A percentile compares a stretch with the other conserved stretches of the same genome.
phyloP scores from a whole-genome alignment of 2,113 vertebrate species.

The Tragelaphus scriptus region DNA sequence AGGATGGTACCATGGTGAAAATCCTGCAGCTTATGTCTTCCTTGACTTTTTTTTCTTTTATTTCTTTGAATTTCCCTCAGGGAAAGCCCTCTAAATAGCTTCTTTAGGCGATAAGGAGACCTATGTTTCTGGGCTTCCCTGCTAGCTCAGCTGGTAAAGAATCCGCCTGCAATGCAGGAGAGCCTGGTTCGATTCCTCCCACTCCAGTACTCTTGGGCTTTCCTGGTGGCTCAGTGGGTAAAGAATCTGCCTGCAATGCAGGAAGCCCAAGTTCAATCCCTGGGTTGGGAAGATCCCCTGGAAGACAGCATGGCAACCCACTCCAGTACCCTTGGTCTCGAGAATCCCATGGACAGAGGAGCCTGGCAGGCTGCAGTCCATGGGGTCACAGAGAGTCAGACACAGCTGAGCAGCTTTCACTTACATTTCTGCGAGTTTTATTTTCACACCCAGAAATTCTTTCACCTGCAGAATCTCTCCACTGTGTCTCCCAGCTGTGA shows the following conservation, averaged over 20 bases:
- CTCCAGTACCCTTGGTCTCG: not conserved
- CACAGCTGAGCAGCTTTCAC: not conserved
- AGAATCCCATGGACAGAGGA: not conserved
- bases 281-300: not conserved
- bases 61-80: not conserved
- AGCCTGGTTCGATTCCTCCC: not conserved
- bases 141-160: not conserved
- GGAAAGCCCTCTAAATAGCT: not conserved
- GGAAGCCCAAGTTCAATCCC: not conserved
- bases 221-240: not conserved
- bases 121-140: not conserved
- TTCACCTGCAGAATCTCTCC: not conserved
- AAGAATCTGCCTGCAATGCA: not conserved
- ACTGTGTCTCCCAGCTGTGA: rapidly evolving
- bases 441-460: rapidly evolving
- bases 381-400: not conserved
- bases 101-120: not conserved
- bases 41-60: not conserved
- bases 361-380: not conserved
- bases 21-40: not conserved
- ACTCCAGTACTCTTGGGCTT: not conserved
- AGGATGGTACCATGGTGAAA: rapidly evolving
- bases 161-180: rapidly evolving
- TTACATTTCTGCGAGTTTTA: rapidly evolving
- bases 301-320: not conserved